Conservation (phyloP, 2,113 vertebrate species). For the Manacus vitellinus region DNA sequence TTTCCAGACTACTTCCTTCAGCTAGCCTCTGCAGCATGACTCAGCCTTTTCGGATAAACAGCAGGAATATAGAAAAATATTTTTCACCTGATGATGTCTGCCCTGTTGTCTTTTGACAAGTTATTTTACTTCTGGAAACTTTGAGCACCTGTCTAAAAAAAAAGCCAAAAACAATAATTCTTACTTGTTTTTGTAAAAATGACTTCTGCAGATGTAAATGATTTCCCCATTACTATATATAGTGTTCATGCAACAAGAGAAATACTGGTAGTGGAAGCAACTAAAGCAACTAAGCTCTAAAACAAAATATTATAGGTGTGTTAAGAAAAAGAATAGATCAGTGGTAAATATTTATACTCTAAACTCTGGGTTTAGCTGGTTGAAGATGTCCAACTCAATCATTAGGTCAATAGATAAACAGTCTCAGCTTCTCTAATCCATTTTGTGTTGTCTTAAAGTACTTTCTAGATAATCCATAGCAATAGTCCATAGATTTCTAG, state of each 20-base stretch:
- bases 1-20: neutral
- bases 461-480: neutral
- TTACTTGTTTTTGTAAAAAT: neutral
- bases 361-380: neutral
- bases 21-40: neutral
- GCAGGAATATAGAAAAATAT: neutral
- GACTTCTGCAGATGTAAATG: neutral
- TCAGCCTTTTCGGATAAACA: neutral
- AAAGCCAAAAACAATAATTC: neutral
- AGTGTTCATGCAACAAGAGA: neutral
- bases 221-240: neutral
- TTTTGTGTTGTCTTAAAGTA: neutral
- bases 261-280: neutral
- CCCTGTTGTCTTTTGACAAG: neutral
- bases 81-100: neutral
- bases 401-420: neutral
- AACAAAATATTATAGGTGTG: neutral
- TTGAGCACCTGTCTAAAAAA: neutral
- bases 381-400: neutral
- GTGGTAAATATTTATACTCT: neutral
- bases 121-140: neutral
- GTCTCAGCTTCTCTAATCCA: neutral
- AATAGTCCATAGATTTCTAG: neutral
- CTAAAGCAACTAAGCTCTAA: neutral
- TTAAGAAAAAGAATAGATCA: neutral